Conservation (phyloP, 2,888 invertebrate species). For the Galeruca laticollis region DNA sequence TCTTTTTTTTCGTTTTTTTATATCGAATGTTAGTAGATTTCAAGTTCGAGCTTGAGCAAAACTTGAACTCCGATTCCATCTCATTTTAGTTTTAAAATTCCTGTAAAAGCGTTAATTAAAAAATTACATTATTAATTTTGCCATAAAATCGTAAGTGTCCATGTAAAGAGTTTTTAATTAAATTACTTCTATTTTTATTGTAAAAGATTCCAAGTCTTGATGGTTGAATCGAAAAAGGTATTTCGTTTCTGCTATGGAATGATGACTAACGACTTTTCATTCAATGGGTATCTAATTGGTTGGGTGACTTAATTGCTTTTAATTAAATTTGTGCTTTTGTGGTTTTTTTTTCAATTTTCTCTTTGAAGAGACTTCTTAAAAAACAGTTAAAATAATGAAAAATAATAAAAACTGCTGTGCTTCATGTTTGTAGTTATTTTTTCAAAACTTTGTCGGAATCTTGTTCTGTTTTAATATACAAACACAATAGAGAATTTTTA, state of each 20-base stretch:
- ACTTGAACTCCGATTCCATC: too few relatives aligned
- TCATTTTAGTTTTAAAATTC: background rate
- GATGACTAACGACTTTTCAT: conserved; percentile 37
- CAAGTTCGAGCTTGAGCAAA: too few relatives aligned
- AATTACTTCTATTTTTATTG: conserved; percentile 19
- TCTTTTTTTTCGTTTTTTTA: too few relatives aligned
- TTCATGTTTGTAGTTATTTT: background rate
- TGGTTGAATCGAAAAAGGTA: conserved; percentile 15
- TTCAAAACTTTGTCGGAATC: background rate
- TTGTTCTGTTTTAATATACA: too few relatives aligned
- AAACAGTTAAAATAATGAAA: background rate
- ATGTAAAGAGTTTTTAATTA: conserved; percentile 22
- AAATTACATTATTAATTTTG: background rate
- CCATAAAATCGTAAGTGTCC: conserved; percentile 14
- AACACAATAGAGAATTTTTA: too few relatives aligned
- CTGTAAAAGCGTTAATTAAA: background rate
- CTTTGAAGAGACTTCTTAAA: background rate
- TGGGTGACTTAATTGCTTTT: conserved; percentile 35
- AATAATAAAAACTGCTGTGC: background rate
- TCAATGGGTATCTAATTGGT: conserved; percentile 34
- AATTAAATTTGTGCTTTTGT: conserved; percentile 31
- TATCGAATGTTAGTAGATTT: too few relatives aligned
- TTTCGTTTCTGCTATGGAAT: conserved; percentile 28
- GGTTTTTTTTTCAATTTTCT: conserved; percentile 2
- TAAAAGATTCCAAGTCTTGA: conserved; percentile 22